Conservation (phyloP, 2,113 vertebrate genomes). For the Fulica atra region DNA sequence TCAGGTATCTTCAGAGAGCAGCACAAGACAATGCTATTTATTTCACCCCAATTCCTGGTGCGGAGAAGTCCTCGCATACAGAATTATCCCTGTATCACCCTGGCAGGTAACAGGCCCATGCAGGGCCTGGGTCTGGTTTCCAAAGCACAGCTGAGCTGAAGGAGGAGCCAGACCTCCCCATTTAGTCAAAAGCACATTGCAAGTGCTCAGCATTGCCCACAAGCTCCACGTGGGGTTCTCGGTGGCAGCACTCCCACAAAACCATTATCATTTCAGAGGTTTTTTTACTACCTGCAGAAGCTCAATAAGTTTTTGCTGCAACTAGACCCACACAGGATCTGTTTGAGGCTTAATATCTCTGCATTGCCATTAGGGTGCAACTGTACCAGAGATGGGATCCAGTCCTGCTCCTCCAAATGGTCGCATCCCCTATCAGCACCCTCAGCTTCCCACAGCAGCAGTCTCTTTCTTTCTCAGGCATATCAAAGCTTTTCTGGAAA, state of each 20-base stretch:
- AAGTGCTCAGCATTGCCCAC: not conserved
- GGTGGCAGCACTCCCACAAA: not conserved
- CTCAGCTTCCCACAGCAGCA: not conserved
- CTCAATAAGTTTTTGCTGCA: not conserved
- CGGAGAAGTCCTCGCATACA: not conserved
- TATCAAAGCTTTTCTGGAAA: not conserved
- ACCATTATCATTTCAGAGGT: not conserved
- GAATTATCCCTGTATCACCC: not conserved
- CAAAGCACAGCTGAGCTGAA: not conserved
- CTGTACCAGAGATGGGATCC: not conserved
- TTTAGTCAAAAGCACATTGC: not conserved
- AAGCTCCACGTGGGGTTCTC: not conserved
- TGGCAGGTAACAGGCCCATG: not conserved
- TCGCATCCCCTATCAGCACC: rapidly evolving
- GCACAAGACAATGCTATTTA: not conserved
- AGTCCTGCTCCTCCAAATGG: not conserved
- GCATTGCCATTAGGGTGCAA: not conserved
- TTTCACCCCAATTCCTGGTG: not conserved
- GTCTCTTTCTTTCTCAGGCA: not conserved
- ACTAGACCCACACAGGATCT: not conserved
- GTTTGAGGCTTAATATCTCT: not conserved
- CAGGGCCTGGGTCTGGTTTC: not conserved
- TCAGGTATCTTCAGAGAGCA: not conserved
- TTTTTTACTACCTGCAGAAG: not conserved
- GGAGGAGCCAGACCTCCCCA: not conserved